Evolutionary conservation across 2,797 vertebrate genomes (phyloP), one percentile per base, ranked within the genome.

Genomic region (Tokudaia tokunoshimensis): DNA sequence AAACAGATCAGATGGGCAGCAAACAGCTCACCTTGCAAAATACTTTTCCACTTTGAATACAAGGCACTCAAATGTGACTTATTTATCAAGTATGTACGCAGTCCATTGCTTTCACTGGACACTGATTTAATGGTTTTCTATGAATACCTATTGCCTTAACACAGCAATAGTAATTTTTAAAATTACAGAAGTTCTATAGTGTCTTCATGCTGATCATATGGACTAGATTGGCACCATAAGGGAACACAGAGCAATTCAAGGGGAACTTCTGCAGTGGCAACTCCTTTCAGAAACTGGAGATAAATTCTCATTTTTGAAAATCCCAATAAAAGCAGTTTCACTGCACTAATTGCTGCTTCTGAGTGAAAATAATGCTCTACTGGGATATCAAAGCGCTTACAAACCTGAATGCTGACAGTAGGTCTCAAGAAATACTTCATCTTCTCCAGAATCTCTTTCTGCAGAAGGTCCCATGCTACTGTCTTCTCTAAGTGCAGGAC

Each of bases 371-470:
- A 37, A 79, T 26, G 20, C 20, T 70, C 6, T 44, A 82, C 13
- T 8, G 4, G 22, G 72, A 65, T 26, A 90, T 13, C 55, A 7
- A 80, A 75, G 70, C n/a, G 57, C 55, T 76, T 47, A 67, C 97
- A 96, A 97, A 99, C 99, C 99, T 99, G 99, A 97, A 99, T 98
- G 98, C 99, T 99, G 89, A 99, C 99, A 3, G 99, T 99, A 61
- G 99, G 99, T 88, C 99, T 99, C 98, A 99, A 98, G 75, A 99
- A 99, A 97, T 99, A 99, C 88, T 99, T 99, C 99, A 99, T 99
- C 98, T 99, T 99, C 98, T 99, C 99, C 98, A 99, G 98, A 95
- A 99, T 99, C 84, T 99, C 99, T 97, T 99, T 99, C 98, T 99
- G 99, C 41, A 99, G 99, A 76, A 99, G 97, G 96, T 99, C 99